Conservation (phyloP, 1,140 invertebrate genomes). For the Rhagoletis pomonella region DNA sequence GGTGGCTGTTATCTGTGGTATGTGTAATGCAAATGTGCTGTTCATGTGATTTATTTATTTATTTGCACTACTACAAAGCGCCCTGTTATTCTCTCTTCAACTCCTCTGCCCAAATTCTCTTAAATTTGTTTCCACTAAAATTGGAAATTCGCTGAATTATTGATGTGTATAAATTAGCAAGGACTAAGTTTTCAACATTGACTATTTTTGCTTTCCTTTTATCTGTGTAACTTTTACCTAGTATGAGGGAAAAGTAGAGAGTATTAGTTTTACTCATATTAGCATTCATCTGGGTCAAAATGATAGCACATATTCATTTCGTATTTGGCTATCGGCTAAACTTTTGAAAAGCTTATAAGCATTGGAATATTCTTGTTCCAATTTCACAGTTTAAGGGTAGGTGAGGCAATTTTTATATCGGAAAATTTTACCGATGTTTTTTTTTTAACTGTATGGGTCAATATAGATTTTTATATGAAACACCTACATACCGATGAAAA, state of each 20-base stretch:
- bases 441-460: too few relatives aligned
- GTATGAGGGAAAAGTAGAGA: background rate
- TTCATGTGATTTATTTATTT: conserved; percentile 37
- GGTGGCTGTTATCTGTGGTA: background rate
- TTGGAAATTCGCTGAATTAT: conserved; percentile 6
- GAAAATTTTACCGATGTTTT: too few relatives aligned
- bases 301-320: background rate
- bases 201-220: conserved; percentile 55
- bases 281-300: background rate
- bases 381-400: too few relatives aligned
- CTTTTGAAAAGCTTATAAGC: too few relatives aligned
- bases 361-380: too few relatives aligned
- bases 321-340: background rate
- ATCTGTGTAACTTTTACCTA: too few relatives aligned
- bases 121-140: background rate
- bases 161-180: conserved; percentile 53
- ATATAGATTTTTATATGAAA: too few relatives aligned
- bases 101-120: background rate
- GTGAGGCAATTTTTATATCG: too few relatives aligned
- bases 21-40: conserved; percentile 58
- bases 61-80: background rate
- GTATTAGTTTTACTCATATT: background rate
- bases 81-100: background rate
- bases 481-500: too few relatives aligned
- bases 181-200: conserved; percentile 25